Base-by-base conservation (phyloP, 2,797 vertebrate genomes). In the Lemur catta region DNA sequence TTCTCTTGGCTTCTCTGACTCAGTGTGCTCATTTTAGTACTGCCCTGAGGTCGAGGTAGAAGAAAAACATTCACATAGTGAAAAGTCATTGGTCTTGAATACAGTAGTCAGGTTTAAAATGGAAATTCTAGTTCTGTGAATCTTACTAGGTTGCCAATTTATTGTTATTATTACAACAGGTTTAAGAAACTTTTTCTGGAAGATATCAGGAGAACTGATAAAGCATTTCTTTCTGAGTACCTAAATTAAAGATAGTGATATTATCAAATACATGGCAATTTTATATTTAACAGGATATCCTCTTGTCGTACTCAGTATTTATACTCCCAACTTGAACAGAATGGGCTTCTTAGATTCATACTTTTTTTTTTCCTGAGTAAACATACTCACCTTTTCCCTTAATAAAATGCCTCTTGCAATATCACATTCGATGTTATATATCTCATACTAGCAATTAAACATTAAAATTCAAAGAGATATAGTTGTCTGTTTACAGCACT, bases 141-240 rank as follows among this genome's bases (percentile, higher is more conserved):
- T 22, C 46, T 85, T 52, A n/a, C 9, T 82, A 20, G 41, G 63
- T 89, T 50, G 38, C 48, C 85, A 48, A 20, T 59, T 71, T 86
- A 74, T 92, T 81, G 61, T 72, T 87, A 65, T 52, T 26, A 26
- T 57, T 71, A 30, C 6, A 93, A 26, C 8, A 91, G 52, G 24
- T 48, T 22, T 65, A 79, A 96, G 89, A 95, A 92, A 38, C 43
- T 72, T 71, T 80, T 82, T 91, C 22, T 46, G 41, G n/a, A 72
- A 48, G 14, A 59, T n/a, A 1, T 38, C 52, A 91, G 33, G 30
- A 59, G 55, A 69, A 35, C 48, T 81, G n/a, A 75, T 93, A 50
- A 82, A 75, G 22, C 28, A 35, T 63, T 93, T 96, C 52, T 78
- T 71, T 59, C 69, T 81, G 15, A 84, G 8, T 18, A 57, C 30